Evolutionary conservation across 2,888 invertebrate genomes (phyloP), one percentile per base, ranked within the genome.

Genomic region (Venustoraphidia nigricollis): DNA sequence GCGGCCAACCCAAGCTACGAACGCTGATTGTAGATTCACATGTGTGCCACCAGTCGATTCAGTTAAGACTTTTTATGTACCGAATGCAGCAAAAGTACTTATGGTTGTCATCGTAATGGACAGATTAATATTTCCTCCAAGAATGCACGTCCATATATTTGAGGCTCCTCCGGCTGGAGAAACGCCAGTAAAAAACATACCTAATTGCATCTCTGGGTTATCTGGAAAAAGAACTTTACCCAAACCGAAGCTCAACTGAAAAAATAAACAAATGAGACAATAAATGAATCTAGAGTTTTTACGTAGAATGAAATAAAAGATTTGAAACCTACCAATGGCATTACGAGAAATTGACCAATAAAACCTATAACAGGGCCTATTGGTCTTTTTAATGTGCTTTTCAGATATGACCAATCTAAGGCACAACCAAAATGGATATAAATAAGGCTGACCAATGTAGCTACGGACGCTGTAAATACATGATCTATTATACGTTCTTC

Each of bases 71-170:
- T 36, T 14, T 47, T 46, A 47, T 65, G 64, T 65, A 81, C 85
- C 88, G 59, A 96, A 86, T 0, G 94, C 85, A 1, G 83, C 82
- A 6, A 95, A 65, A 3, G 92, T 95, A 51, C 91, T 86, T 48
- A 93, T 70, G 9, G 93, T 81, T 0, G 96, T 97, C 95, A 97
- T 94, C 11, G 96, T 84, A 44, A 97, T 80, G 0, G 94, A 94
- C 39, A 97, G 72, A 64, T 93, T 86, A 6, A 96, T 76, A 67
- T 97, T 96, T 6, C 93, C 96, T 4, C 84, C 87, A 2, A 97
- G 72, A 11, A 96, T 76, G 53, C 88, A 81, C 0, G 93, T 86
- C 93, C 95, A 97, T 58, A 95, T 89, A 66, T 97, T 97, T 44
- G 94, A 94, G 27, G 94, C 93, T 0, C 95, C 96, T 1, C 97